Base-by-base conservation (phyloP, 1,140 invertebrate genomes). In the Myzus persicae region DNA sequence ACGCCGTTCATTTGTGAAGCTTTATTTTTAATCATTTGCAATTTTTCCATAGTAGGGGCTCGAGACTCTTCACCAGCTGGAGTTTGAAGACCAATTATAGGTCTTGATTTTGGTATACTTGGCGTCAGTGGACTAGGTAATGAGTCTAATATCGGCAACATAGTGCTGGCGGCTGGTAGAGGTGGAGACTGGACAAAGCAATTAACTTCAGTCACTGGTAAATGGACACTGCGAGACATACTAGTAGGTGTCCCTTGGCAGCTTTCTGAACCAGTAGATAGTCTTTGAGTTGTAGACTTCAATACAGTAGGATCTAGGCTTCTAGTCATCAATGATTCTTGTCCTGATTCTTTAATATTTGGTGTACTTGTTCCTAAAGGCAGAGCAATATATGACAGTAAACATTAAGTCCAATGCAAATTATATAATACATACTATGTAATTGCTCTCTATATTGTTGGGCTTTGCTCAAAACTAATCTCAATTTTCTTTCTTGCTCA, bases 401-500 rank as follows among this genome's bases (percentile, higher is more conserved):
- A 84, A 40, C 54, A 91, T 26, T 36, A 7, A 31, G 11, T 54
- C 26, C 24, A 7, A 36, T 82, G 36, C 14, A 82, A 81, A 11
- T 40, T n/a, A 90, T 90, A 67, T 26, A n/a, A 40, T 81, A 89
- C 14, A 42, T 84, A 93, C 91, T 93, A 42, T 93, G 91, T 31
- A 98, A 95, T 94, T 98, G 97, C 94, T 97, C 96, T 94, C 98
- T 98, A 95, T 98, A 98, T 95, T 98, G 97, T 94, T 98, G 98
- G 82, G 98, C 98, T 96, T 98, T 98, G 95, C 97, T 98, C 1
- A 98, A 95, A 94, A 98, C 98, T 93, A 98, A 96, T 85, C 97
- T 95, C 90, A 98, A 95, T 95, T 98, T 98, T 94, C 97, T 96
- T 95, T 98, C 98, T 94, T 98, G 97, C 94, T 98, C 98, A 54